Conservation (phyloP, 2,113 vertebrate genomes). For the Rhineura floridana region DNA sequence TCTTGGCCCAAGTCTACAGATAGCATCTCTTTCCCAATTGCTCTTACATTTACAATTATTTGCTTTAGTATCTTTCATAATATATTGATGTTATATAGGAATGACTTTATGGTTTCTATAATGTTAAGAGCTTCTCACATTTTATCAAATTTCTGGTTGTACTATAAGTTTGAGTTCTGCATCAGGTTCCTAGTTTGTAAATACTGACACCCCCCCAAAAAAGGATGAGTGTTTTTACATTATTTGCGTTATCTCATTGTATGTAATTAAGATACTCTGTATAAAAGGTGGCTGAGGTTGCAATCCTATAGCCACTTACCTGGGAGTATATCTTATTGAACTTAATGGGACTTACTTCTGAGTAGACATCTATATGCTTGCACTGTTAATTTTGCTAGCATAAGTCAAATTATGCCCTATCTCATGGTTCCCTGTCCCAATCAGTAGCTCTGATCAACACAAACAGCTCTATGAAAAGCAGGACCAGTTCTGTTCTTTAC, state of each 20-base stretch:
- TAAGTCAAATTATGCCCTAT: not conserved
- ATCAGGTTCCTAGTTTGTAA: not conserved
- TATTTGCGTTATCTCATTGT: not conserved
- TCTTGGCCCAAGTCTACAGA: not conserved
- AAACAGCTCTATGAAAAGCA: too few species aligned
- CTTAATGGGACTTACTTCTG: too few species aligned
- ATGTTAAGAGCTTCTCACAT: not conserved
- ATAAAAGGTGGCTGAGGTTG: not conserved
- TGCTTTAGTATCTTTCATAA: not conserved
- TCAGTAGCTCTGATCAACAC: not conserved
- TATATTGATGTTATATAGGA: not conserved
- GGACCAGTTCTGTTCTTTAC: not conserved
- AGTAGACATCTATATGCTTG: too few species aligned
- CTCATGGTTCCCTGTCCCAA: not conserved
- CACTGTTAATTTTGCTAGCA: too few species aligned
- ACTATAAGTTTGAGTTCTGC: not conserved
- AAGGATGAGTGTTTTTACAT: not conserved
- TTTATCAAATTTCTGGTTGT: not conserved
- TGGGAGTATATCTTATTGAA: too few species aligned
- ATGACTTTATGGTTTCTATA: not conserved
- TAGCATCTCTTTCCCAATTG: not conserved
- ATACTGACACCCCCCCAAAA: not conserved
- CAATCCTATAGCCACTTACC: not conserved
- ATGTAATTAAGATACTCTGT: not conserved
- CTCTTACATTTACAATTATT: not conserved